phyloP scores from a whole-genome alignment of 2,888 invertebrate genomes.

The Epinotia ramella region DNA sequence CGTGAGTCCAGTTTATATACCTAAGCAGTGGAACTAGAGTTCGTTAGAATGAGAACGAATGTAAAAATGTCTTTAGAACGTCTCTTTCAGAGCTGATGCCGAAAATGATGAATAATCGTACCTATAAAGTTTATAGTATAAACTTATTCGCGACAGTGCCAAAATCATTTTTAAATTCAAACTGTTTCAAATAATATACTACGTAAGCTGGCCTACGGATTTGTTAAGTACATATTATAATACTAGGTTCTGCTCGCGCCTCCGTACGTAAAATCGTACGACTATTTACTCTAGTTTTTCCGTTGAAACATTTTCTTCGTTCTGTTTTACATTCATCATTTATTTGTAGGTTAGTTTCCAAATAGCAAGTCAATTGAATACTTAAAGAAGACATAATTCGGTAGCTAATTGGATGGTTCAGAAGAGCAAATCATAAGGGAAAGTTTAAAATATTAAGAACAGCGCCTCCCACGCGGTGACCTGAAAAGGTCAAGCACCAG shows the following conservation, averaged over 20 bases:
- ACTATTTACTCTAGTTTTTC: background rate
- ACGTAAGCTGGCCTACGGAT: no score
- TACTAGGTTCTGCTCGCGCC: no score
- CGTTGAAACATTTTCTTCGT: background rate
- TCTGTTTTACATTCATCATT: background rate
- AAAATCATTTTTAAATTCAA: no score
- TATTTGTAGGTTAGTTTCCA: background rate
- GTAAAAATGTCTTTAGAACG: no score
- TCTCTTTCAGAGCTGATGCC: background rate
- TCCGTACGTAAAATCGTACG: background rate
- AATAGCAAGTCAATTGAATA: background rate
- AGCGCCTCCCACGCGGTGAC: constrained; percentile 1
- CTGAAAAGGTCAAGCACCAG: constrained; percentile 20
- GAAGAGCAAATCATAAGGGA: background rate
- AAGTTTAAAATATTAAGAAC: background rate
- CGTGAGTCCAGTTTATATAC: background rate
- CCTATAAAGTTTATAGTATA: no score
- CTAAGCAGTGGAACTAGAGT: background rate
- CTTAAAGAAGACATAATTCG: background rate
- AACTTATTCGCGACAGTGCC: no score
- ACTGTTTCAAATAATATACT: no score
- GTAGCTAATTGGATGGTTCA: background rate
- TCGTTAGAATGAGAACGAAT: background rate
- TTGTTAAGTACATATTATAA: no score
- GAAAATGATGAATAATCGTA: no score